A percentile compares a stretch with the other conserved stretches of the same genome.
Evolutionary conservation across 92 coral and sea anemone species (phyloP).

Genomic region (Porites lobata): DNA sequence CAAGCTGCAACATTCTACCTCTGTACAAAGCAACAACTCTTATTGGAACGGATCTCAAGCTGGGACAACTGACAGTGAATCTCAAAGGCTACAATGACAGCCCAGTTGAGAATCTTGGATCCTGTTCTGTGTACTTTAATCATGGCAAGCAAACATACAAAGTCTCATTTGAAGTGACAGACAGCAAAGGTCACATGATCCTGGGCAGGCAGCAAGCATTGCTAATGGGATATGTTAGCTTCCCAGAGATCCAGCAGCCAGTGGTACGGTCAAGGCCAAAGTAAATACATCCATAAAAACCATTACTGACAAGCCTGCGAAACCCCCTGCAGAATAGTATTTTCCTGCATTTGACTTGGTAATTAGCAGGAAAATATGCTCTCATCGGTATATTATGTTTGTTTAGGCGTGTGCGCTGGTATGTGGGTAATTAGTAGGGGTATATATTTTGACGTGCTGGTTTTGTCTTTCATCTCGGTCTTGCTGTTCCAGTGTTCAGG

Average conservation of each 20-base stretch:
- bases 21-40: slow-evolving; percentile 3
- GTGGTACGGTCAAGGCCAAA: neutral
- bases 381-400: too few species aligned
- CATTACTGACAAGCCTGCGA: too few species aligned
- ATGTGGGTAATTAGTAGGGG: too few species aligned
- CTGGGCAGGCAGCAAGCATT: neutral
- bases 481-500: too few species aligned
- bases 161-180: neutral
- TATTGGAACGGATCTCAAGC: neutral
- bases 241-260: slow-evolving; percentile 6
- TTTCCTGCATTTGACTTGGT: too few species aligned
- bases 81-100: neutral
- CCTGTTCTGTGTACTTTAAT: neutral
- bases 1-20: slow-evolving; percentile 3
- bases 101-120: too few species aligned
- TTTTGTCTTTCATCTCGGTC: too few species aligned
- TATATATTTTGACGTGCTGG: too few species aligned
- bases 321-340: too few species aligned
- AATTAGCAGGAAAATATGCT: too few species aligned
- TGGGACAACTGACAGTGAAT: too few species aligned
- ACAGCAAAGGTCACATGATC: slow-evolving; percentile 2
- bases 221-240: neutral
- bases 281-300: neutral
- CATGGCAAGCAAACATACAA: slow-evolving; percentile 14
- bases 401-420: too few species aligned